Conservation (phyloP, 1,140 invertebrate genomes). For the Prorops nasuta region DNA sequence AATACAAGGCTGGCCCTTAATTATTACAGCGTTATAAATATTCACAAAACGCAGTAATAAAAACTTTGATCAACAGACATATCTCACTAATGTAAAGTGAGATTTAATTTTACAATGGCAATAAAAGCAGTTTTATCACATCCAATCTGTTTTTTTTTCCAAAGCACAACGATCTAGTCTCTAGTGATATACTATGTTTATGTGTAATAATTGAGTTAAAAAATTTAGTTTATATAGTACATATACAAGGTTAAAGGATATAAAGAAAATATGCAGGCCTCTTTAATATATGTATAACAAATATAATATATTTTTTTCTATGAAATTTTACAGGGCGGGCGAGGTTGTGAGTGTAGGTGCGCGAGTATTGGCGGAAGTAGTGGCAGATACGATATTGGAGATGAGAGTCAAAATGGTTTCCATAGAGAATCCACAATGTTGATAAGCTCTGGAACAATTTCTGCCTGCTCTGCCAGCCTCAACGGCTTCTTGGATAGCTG, state of each 20-base stretch:
- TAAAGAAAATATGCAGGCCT: neutral
- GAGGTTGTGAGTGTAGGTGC: constrained; percentile 21
- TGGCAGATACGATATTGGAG: constrained; percentile 32
- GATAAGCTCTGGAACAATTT: constrained; percentile 42
- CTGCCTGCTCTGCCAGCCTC: constrained; percentile 59
- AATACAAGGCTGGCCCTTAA: no score
- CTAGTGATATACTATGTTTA: no score
- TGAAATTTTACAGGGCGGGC: neutral
- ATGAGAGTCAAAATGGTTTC: constrained; percentile 43
- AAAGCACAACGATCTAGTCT: no score
- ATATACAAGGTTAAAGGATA: constrained; percentile 8
- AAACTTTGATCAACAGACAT: no score
- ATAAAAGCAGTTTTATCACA: no score
- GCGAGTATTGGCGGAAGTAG: constrained; percentile 12
- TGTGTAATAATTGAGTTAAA: neutral
- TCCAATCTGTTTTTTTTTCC: no score
- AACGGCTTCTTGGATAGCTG: constrained; percentile 72
- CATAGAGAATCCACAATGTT: constrained; percentile 47
- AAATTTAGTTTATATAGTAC: constrained; percentile 7
- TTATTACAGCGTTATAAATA: no score
- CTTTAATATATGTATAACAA: neutral
- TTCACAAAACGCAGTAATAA: no score
- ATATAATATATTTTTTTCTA: neutral
- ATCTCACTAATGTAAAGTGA: no score
- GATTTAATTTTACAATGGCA: no score